These are phyloP conservation scores for Phyllostomus hastatus DNA, from an alignment of 2,113 vertebrate genomes.

Conservation along the genomic window DNA sequence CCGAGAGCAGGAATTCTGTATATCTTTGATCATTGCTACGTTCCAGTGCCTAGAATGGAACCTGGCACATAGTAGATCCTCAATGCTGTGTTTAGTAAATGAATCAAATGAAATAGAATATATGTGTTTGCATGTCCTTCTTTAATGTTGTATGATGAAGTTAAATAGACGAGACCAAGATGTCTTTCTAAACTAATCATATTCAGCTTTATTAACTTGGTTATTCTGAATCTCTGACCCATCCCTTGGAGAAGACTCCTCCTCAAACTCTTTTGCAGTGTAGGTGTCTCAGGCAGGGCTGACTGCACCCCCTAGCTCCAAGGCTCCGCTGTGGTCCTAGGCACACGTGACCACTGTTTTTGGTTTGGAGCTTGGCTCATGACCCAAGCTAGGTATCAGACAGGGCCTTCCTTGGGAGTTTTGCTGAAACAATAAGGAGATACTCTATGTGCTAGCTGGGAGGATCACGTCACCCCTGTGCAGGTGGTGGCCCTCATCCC, in stretches of 20 bases:
- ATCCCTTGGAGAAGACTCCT: neutral
- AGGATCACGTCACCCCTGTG: neutral
- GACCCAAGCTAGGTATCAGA: neutral
- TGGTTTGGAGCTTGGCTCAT: neutral
- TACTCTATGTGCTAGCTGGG: neutral
- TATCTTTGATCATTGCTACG: neutral
- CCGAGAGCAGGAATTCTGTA: neutral
- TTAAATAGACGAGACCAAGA: neutral
- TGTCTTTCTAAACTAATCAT: neutral
- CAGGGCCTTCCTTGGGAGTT: neutral
- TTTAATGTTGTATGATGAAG: neutral
- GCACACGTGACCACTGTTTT: neutral
- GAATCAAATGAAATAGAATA: neutral
- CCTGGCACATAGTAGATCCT: neutral
- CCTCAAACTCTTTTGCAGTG: neutral
- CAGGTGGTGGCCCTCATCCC: neutral
- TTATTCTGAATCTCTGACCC: neutral
- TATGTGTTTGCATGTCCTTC: neutral
- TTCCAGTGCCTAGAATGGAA: neutral
- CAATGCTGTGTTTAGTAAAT: neutral
- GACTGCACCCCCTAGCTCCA: neutral
- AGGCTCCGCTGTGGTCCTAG: neutral
- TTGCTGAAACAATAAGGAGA: neutral
- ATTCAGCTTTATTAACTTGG: neutral
- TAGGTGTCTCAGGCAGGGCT: neutral